A percentile compares a stretch with the other conserved stretches of the same genome.
These are phyloP conservation scores for Brachyptera risi DNA, from an alignment of 2,888 invertebrate genomes.

Conservation along the genomic window DNA sequence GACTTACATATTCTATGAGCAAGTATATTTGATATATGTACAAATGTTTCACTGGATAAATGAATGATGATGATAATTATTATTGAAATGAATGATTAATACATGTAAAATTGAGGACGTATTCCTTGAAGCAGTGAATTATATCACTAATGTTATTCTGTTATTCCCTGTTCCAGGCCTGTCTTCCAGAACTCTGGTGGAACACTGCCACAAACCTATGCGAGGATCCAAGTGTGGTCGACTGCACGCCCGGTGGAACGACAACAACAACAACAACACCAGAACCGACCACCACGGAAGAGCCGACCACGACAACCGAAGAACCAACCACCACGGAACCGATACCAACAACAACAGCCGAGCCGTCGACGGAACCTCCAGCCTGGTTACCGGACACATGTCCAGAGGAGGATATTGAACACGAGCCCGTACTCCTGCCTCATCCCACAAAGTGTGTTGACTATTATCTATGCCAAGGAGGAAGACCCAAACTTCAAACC, in stretches of 20 bases:
- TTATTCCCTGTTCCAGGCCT: too few species aligned
- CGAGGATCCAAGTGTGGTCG: not conserved
- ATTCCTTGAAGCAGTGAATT: too few species aligned
- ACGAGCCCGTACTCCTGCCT: not conserved
- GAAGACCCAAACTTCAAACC: not conserved
- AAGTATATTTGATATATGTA: too few species aligned
- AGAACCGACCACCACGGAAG: too few species aligned
- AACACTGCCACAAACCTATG: not conserved
- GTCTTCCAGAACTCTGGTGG: conserved; percentile 1
- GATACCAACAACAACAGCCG: not conserved
- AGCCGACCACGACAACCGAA: not conserved
- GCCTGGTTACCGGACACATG: not conserved
- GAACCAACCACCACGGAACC: not conserved
- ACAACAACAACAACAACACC: not conserved
- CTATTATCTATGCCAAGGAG: not conserved
- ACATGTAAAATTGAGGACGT: too few species aligned
- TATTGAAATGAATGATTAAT: too few species aligned
- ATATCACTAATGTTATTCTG: too few species aligned
- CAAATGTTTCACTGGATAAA: too few species aligned
- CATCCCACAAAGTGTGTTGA: not conserved
- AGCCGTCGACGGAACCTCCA: not conserved
- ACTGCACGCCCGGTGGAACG: not conserved
- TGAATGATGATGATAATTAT: too few species aligned
- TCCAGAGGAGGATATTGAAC: not conserved
- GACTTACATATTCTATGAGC: too few species aligned